Base-by-base conservation (phyloP, 1,140 invertebrate species). In the Kradibia gibbosae region DNA sequence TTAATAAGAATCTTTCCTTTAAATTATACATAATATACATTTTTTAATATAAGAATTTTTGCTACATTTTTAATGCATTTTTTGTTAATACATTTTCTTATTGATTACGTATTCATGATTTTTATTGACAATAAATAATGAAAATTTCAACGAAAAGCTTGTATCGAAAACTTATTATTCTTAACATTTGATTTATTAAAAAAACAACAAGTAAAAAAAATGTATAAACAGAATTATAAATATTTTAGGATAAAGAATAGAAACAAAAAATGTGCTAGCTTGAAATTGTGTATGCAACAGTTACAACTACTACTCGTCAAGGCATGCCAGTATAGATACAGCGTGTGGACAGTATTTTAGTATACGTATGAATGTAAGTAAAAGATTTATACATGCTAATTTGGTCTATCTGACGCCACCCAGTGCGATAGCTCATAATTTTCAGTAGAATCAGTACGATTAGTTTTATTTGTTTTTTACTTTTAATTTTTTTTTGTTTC, bases 221-320 rank as follows among this genome's bases (percentile, higher is more conserved):
- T 48, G 71, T 57, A 36, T 39, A 67, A 67, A 39, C 17, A 10
- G 20, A 36, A 39, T 67, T 67, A 39, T 67, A 67, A 67, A 34
- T 67, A 67, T 67, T n/a, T 67, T 39, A 67, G 39, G 62, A 67
- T 15, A 62, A 34, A 1, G 22, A 67, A 39, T 17, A 39, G 62
- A 22, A 39, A 22, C 34, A 22, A 22, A 39, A 20, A 67, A 39
- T 36, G 34, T 22, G 7, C 39, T 73, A 45, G 65, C 78, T 85
- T 82, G 83, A 82, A 86, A 85, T 84, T 85, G 82, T 85, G 86
- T 80, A 60, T 70, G 77, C 45, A 83, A 83, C 83, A 83, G 79
- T 85, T 84, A 72, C 82, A 86, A 85, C 82, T 83, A 67, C 42
- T 72, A 73, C 65, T 84, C 82, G 75, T 82, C 84, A 82, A 39